Base-by-base conservation (phyloP, 2,888 invertebrate genomes). In the Hirtodrosophila duncani region DNA sequence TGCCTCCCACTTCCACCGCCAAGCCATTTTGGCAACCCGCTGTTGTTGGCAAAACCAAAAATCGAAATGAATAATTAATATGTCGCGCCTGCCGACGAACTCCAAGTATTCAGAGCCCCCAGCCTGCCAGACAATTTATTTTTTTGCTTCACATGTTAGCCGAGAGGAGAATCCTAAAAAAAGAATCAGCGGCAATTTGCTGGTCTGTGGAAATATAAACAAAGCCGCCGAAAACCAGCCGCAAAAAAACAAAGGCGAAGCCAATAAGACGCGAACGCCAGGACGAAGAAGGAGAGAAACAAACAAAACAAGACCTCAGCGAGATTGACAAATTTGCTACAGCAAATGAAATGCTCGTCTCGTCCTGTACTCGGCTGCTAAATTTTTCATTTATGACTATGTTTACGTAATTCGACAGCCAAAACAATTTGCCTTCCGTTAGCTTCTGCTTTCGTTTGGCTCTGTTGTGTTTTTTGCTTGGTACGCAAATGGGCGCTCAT, bases 311-410 rank as follows among this genome's bases (percentile, higher is more conserved):
- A 63, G 53, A 44, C 55, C 58, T 39, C 49, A 33, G 53, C 58
- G 50, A 70, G 75, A 69, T 79, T 75, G 80, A 79, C 77, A 79
- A 79, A 79, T 75, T 75, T 75, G 72, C 63, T 57, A 59, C 44
- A 53, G 52, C 53, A 67, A 68, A 63, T 75, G 65, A 77, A 77
- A 70, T 64, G 55, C 70, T 63, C 53, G 29, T 44, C 44, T 52
- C 21, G 33, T 26, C 44, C 27, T 17, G 33, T 26, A 41, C 27
- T 17, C 38, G 41, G 37, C 53, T 59, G 50, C 37, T 36, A 43
- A 72, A 80, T 77, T 70, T 77, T 80, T 77, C 77, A 80, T 80
- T 77, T 77, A 77, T 77, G 75, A 80, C 75, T 80, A 72, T 79
- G 77, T 80, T 77, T 79, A 66, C 70, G 72, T 79, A 79, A 77